Evolutionary conservation across 1,140 invertebrate species (phyloP).

Genomic region (Mercenaria mercenaria): DNA sequence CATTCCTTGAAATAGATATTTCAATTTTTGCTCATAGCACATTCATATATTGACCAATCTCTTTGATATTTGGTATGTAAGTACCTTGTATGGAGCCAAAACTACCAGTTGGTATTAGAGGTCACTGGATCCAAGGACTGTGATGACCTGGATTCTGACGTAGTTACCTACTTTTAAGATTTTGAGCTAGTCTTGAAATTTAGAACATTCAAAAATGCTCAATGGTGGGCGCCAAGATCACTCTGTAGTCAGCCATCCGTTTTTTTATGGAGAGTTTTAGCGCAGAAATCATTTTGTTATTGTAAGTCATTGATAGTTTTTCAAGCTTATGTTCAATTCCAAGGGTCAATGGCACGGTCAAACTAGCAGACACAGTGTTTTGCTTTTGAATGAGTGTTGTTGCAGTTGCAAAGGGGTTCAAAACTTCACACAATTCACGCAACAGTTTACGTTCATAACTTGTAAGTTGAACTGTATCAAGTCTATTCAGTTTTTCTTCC

Average conservation of each 20-base stretch:
- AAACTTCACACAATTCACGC: slow-evolving; percentile 21
- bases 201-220: too few species aligned
- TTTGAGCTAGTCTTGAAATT: too few species aligned
- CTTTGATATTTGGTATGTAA: too few species aligned
- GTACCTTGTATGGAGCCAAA: too few species aligned
- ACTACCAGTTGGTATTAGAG: too few species aligned
- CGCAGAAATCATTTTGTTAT: not conserved
- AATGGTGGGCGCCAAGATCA: too few species aligned
- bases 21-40: too few species aligned
- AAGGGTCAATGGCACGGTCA: slow-evolving; percentile 26
- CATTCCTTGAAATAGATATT: too few species aligned
- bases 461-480: not conserved
- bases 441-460: not conserved
- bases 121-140: too few species aligned
- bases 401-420: slow-evolving; percentile 52
- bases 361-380: slow-evolving; percentile 35
- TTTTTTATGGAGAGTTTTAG: slow-evolving; percentile 13
- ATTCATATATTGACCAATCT: too few species aligned
- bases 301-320: slow-evolving; percentile 40
- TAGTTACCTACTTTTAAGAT: too few species aligned
- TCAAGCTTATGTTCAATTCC: slow-evolving; percentile 24
- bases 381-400: slow-evolving; percentile 40
- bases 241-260: not conserved
- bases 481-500: not conserved
- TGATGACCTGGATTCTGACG: too few species aligned